phyloP scores from a whole-genome alignment of 2,888 invertebrate genomes.

The Dasypogon diadema region DNA sequence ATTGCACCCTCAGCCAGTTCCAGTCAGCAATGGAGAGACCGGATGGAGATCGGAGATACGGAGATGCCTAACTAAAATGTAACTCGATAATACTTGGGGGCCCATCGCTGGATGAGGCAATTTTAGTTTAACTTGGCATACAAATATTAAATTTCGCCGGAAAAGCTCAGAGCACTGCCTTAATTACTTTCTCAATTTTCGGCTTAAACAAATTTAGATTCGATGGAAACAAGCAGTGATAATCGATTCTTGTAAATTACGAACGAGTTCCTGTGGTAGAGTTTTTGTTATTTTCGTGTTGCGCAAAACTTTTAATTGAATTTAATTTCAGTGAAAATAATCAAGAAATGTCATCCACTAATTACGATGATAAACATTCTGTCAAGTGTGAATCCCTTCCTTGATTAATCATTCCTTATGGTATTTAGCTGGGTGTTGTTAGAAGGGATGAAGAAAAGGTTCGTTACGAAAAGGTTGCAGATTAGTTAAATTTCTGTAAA shows the following conservation, averaged over 20 bases:
- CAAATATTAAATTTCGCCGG: constrained; percentile 16
- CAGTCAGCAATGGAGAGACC: background rate
- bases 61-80: background rate
- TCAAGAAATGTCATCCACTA: constrained; percentile 25
- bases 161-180: background rate
- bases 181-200: constrained; percentile 30
- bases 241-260: constrained; percentile 15
- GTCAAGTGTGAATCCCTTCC: constrained; percentile 1
- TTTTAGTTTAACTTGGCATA: background rate
- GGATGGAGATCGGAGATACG: background rate
- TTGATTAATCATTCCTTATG: constrained; percentile 7
- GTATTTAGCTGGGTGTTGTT: no score
- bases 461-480: no score
- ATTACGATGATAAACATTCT: constrained; percentile 24
- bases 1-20: background rate
- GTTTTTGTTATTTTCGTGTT: background rate
- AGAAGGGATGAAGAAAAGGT: no score
- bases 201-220: background rate
- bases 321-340: constrained; percentile 17
- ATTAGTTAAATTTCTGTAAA: no score
- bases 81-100: background rate
- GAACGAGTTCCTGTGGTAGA: background rate
- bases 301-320: constrained; percentile 33
- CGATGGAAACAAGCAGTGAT: background rate
- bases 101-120: background rate